A percentile compares a stretch with the other conserved stretches of the same genome.
Conservation (phyloP, 2,888 invertebrate genomes). For the Baccha elongata region DNA sequence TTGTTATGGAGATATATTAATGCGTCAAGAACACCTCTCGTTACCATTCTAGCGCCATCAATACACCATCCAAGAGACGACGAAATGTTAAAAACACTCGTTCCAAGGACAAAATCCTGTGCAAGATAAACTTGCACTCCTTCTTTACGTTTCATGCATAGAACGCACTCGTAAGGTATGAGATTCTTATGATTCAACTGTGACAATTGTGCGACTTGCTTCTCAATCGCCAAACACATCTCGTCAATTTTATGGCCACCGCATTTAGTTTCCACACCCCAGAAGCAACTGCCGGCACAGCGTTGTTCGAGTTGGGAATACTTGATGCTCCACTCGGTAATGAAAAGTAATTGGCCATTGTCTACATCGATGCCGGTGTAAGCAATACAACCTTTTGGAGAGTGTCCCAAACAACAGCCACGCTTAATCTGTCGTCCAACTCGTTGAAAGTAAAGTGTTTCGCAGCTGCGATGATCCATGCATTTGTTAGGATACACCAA, state of each 20-base stretch:
- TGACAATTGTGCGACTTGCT: constrained; percentile 89
- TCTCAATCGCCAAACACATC: constrained; percentile 85
- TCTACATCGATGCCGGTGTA: constrained; percentile 90
- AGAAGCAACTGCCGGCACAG: constrained; percentile 80
- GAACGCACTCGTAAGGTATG: constrained; percentile 89
- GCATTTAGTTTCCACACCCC: constrained; percentile 79
- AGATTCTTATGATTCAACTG: constrained; percentile 89
- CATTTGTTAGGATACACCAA: constrained; percentile 80
- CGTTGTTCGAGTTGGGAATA: constrained; percentile 80
- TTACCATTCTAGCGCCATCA: constrained; percentile 84
- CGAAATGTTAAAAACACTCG: constrained; percentile 80
- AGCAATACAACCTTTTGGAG: constrained; percentile 88
- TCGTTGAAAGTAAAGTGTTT: constrained; percentile 84
- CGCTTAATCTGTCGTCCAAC: constrained; percentile 86
- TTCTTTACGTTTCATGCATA: constrained; percentile 85
- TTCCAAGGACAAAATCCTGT: constrained; percentile 86
- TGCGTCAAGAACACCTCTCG: constrained; percentile 88
- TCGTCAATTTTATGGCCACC: constrained; percentile 81
- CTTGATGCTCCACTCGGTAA: constrained; percentile 90
- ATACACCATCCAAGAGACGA: constrained; percentile 81
- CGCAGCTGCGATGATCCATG: constrained; percentile 84
- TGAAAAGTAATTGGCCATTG: constrained; percentile 87
- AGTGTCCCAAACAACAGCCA: constrained; percentile 91
- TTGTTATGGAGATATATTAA: constrained; percentile 91
- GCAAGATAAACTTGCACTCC: constrained; percentile 87